Evolutionary conservation across 2,797 vertebrate species (phyloP).

Genomic region (Protosalanx chinensis): DNA sequence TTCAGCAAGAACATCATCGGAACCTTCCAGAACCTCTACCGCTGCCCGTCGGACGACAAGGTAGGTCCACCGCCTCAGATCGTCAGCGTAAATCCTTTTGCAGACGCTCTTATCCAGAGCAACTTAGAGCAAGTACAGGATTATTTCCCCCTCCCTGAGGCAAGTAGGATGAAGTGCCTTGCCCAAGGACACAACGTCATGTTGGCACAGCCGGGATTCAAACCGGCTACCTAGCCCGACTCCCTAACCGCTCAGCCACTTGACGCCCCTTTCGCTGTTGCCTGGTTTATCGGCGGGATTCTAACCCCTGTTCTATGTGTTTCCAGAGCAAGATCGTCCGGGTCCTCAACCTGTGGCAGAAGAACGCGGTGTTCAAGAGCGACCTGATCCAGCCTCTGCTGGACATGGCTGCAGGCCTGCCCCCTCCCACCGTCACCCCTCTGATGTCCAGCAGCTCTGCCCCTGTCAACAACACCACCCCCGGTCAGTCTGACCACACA

Average conservation of each 20-base stretch:
- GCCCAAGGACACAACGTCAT: too few species aligned
- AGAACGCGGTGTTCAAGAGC: conserved; percentile 98
- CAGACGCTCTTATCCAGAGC: too few species aligned
- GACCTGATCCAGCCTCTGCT: conserved; percentile 97
- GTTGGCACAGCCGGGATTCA: too few species aligned
- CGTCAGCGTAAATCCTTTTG: too few species aligned
- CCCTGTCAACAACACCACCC: conserved; percentile 90
- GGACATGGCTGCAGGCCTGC: conserved; percentile 96
- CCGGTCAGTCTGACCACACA: conserved; percentile 75
- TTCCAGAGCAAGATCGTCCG: conserved; percentile 97
- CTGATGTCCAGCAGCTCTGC: conserved; percentile 84
- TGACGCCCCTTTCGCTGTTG: too few species aligned
- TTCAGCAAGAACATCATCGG: conserved; percentile 99
- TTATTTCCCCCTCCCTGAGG: too few species aligned
- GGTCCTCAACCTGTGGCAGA: conserved; percentile 99
- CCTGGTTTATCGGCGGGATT: not conserved
- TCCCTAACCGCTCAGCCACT: too few species aligned
- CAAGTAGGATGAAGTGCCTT: too few species aligned
- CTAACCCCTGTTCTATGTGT: conserved; percentile 10
- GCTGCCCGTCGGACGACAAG: conserved; percentile 97
- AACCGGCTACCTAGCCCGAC: too few species aligned
- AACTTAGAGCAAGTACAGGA: too few species aligned
- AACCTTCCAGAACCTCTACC: conserved; percentile 98
- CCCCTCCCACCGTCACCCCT: conserved; percentile 89
- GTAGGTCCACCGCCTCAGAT: conserved; percentile 55